Conservation (phyloP, 2,888 invertebrate genomes). For the Hirtodrosophila cameraria region DNA sequence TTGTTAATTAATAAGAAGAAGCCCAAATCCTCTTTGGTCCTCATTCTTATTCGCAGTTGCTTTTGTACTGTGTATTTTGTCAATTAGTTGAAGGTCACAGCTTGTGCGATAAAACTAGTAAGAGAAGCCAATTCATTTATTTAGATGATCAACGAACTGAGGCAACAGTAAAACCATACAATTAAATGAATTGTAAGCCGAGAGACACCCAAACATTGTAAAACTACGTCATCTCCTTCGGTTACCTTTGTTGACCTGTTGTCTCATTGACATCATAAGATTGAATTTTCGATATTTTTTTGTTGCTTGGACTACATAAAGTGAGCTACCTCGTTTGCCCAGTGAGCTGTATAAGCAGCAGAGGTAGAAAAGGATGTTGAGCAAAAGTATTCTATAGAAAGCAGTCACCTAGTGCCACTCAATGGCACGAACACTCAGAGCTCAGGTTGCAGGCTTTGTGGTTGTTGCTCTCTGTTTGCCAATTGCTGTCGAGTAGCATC, state of each 20-base stretch:
- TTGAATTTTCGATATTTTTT: constrained; percentile 19
- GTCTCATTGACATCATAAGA: constrained; percentile 26
- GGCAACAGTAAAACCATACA: constrained; percentile 46
- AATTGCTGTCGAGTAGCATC: constrained; percentile 71
- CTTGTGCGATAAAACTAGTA: constrained; percentile 32
- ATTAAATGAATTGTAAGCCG: constrained; percentile 34
- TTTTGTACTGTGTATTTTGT: constrained; percentile 24
- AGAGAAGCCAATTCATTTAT: constrained; percentile 56
- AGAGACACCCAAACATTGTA: constrained; percentile 2
- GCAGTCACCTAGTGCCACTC: constrained; percentile 38
- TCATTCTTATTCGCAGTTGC: neutral
- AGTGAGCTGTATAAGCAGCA: constrained; percentile 44
- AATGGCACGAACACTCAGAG: constrained; percentile 43
- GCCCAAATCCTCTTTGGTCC: neutral
- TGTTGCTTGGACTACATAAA: constrained; percentile 31
- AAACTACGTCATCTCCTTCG: too few relatives aligned
- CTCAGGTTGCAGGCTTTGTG: constrained; percentile 10
- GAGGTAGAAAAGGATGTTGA: neutral
- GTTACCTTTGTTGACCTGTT: constrained; percentile 22
- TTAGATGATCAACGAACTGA: constrained; percentile 35
- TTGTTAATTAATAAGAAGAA: constrained; percentile 49
- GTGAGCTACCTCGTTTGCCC: too few relatives aligned
- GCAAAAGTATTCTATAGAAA: constrained; percentile 9
- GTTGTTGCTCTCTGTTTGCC: constrained; percentile 26
- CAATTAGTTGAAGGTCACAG: constrained; percentile 47